phyloP scores from a whole-genome alignment of 2,113 vertebrate species.

The Eudyptes chrysolophus region DNA sequence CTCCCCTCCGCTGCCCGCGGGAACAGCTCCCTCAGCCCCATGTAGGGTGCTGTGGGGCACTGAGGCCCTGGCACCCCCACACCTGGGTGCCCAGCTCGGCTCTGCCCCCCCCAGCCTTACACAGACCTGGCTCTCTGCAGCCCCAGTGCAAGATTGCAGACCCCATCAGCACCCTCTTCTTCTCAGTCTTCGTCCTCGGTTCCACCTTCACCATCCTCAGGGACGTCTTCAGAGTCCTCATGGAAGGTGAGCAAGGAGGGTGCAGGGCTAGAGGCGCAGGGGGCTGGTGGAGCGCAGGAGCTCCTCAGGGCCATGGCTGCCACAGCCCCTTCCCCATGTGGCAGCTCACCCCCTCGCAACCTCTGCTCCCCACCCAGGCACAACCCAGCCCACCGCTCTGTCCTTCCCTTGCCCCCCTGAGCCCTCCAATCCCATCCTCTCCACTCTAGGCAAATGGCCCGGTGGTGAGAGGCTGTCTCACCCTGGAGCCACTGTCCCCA shows the following conservation, averaged over 20 bases:
- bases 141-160: slow-evolving; percentile 96
- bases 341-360: not conserved
- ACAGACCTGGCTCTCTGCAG: slow-evolving; percentile 59
- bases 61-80: not conserved
- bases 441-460: not conserved
- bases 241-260: slow-evolving; percentile 84
- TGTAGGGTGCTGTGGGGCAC: fast-evolving
- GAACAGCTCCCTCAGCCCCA: not conserved
- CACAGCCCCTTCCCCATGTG: not conserved
- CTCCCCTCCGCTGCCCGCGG: fast-evolving
- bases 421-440: not conserved
- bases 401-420: not conserved
- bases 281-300: not conserved
- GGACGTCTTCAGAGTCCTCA: slow-evolving; percentile 92
- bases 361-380: not conserved
- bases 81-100: fast-evolving
- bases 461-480: not conserved
- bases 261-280: fast-evolving
- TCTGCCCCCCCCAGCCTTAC: not conserved
- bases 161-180: slow-evolving; percentile 96
- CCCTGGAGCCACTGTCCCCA: not conserved
- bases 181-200: slow-evolving; percentile 91
- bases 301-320: not conserved
- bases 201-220: slow-evolving; percentile 93
- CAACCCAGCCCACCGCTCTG: not conserved